Evolutionary conservation across 2,888 invertebrate species (phyloP).

Genomic region (Melieria crassipennis): DNA sequence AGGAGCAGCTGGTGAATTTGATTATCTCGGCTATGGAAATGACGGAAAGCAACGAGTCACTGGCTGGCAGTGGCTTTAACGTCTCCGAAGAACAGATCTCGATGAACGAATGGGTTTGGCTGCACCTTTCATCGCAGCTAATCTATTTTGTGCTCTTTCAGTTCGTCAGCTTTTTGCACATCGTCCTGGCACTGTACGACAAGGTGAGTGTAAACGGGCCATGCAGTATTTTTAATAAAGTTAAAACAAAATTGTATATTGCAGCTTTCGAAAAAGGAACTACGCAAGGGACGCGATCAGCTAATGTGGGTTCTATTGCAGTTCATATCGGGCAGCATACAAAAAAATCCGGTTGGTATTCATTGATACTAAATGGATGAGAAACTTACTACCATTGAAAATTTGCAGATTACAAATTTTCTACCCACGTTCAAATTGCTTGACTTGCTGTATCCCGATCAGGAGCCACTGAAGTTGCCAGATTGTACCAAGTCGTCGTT

Average conservation of each 20-base stretch:
- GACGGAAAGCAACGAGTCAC: conserved; percentile 75
- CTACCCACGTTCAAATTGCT: conserved; percentile 90
- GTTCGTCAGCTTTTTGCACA: conserved; percentile 91
- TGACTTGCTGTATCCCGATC: conserved; percentile 92
- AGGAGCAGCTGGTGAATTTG: conserved; percentile 91
- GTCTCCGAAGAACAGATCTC: conserved; percentile 65
- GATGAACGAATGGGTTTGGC: conserved; percentile 82
- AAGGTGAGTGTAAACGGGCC: conserved; percentile 68
- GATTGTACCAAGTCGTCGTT: conserved; percentile 86
- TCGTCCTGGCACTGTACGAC: conserved; percentile 88
- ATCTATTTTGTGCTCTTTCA: conserved; percentile 96
- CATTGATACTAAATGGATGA: neutral
- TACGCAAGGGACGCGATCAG: conserved; percentile 92
- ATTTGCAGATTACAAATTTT: conserved; percentile 78
- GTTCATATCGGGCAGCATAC: conserved; percentile 96
- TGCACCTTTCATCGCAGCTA: conserved; percentile 91
- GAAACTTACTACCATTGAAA: conserved; percentile 6
- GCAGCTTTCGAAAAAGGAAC: conserved; percentile 78
- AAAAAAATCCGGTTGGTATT: conserved; percentile 82
- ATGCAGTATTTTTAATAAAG: conserved; percentile 1
- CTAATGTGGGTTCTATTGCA: conserved; percentile 99
- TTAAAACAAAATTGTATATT: conserved; percentile 36
- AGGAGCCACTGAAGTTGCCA: conserved; percentile 88
- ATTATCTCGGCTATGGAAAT: conserved; percentile 92
- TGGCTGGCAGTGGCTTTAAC: conserved; percentile 64